phyloP scores from a whole-genome alignment of 2,797 vertebrate genomes.

The Clarias pachynema region DNA sequence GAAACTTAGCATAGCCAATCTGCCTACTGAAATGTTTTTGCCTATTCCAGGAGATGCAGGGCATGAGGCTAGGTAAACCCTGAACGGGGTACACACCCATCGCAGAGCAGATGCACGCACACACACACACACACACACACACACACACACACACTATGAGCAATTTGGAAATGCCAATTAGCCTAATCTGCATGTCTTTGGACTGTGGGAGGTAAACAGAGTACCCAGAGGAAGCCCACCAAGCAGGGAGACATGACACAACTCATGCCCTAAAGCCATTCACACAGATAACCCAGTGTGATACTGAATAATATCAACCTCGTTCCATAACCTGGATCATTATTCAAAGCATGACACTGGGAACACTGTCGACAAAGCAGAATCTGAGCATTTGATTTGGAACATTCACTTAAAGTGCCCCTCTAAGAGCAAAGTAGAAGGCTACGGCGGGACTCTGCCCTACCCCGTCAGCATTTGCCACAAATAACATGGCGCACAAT shows the following conservation, averaged over 20 bases:
- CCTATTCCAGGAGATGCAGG: too few relatives aligned
- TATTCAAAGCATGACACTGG: constrained; percentile 12
- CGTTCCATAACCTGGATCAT: constrained; percentile 8
- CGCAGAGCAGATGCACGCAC: too few relatives aligned
- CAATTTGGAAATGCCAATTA: too few relatives aligned
- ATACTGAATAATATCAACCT: neutral
- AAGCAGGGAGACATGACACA: too few relatives aligned
- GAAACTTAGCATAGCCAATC: neutral
- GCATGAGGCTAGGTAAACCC: too few relatives aligned
- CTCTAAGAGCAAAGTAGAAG: constrained; percentile 53
- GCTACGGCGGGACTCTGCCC: constrained; percentile 72
- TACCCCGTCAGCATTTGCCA: constrained; percentile 74
- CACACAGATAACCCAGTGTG: neutral
- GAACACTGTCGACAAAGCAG: neutral
- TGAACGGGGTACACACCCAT: too few relatives aligned
- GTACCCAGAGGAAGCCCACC: too few relatives aligned
- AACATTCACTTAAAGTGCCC: constrained; percentile 24
- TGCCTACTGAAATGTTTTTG: neutral
- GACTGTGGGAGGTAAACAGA: too few relatives aligned
- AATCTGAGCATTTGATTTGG: neutral
- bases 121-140: too few relatives aligned
- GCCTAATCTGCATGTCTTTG: too few relatives aligned
- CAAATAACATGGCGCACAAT: constrained; percentile 77
- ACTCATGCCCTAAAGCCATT: neutral
- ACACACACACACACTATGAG: too few relatives aligned